These are phyloP conservation scores for Cetoscarus ocellatus DNA, from an alignment of 2,797 vertebrate genomes.

Conservation along the genomic window DNA sequence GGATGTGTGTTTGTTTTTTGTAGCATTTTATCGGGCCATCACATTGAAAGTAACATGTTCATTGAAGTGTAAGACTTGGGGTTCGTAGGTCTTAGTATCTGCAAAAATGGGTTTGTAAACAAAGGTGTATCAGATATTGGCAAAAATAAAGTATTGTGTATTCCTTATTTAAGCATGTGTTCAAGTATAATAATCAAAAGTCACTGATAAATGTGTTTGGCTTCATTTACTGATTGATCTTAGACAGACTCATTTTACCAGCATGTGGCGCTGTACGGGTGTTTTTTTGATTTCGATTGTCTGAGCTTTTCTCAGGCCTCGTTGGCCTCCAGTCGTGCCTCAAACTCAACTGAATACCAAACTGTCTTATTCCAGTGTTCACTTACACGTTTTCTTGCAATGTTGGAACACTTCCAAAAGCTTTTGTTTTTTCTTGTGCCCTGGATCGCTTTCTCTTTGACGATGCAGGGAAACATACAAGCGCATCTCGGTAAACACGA, in stretches of 20 bases:
- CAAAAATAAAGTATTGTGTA: too few species aligned
- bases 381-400: constrained; percentile 62
- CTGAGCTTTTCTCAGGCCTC: constrained; percentile 32
- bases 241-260: constrained; percentile 22
- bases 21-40: too few species aligned
- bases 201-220: constrained; percentile 1
- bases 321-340: constrained; percentile 37
- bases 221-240: not conserved
- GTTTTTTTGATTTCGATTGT: constrained; percentile 9
- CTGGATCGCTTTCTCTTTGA: constrained; percentile 72
- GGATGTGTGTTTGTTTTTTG: too few species aligned
- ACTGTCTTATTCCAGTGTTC: constrained; percentile 57
- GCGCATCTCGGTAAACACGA: constrained; percentile 72
- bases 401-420: constrained; percentile 74
- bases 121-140: too few species aligned
- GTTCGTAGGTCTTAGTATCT: too few species aligned
- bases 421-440: constrained; percentile 64
- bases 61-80: too few species aligned
- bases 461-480: constrained; percentile 71
- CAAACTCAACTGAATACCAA: constrained; percentile 53
- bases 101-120: too few species aligned
- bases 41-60: too few species aligned
- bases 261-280: constrained; percentile 26
- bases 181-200: not conserved
- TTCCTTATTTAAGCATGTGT: not conserved